phyloP scores from a whole-genome alignment of 2,797 vertebrate species.

The Spinus olivaceus region DNA sequence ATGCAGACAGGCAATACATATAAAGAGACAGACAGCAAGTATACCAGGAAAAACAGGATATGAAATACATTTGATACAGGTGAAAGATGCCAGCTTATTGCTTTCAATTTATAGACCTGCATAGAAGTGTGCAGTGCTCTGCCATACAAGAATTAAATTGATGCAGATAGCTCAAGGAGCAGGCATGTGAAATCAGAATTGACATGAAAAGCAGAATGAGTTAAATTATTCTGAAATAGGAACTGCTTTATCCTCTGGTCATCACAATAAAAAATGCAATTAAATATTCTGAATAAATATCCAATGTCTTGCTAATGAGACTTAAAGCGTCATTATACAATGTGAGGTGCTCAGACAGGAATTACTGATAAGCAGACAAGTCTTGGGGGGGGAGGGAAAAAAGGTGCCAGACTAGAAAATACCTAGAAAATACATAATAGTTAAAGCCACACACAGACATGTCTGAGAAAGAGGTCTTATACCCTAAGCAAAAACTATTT shows the following conservation, averaged over 20 bases:
- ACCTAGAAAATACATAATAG: neutral
- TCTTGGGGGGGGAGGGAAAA: fast-evolving
- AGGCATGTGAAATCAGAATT: neutral
- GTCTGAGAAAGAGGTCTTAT: neutral
- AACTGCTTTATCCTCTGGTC: neutral
- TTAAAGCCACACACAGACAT: neutral
- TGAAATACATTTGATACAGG: neutral
- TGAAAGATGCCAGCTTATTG: neutral
- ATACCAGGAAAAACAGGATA: neutral
- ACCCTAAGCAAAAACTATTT: neutral
- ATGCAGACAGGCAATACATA: neutral
- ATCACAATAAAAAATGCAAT: neutral
- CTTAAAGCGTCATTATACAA: neutral
- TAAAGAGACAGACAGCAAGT: neutral
- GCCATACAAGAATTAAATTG: neutral
- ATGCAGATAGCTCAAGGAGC: neutral
- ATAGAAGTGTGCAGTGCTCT: neutral
- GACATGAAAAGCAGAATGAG: neutral
- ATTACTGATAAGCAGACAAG: neutral
- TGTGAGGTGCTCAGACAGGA: neutral
- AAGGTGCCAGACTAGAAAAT: neutral
- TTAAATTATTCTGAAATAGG: neutral
- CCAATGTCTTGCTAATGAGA: neutral
- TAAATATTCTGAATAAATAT: neutral
- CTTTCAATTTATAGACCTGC: neutral